Evolutionary conservation across 2,888 invertebrate species (phyloP).

Genomic region (Apamea sordens): DNA sequence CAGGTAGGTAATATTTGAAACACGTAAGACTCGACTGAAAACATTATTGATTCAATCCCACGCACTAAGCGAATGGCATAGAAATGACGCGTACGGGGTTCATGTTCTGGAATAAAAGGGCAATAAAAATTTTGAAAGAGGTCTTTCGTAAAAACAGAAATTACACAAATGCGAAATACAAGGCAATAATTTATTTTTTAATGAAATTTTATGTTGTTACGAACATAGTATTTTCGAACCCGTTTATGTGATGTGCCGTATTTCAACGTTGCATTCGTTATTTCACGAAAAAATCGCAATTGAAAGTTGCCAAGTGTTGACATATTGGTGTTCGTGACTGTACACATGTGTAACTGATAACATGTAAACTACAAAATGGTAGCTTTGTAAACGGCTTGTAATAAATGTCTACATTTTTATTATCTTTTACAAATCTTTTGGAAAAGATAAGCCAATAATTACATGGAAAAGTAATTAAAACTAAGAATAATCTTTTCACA

Average conservation of each 20-base stretch:
- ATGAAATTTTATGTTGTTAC: no score
- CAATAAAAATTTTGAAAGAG: not conserved
- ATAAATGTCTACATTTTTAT: no score
- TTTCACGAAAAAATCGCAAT: no score
- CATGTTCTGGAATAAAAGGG: not conserved
- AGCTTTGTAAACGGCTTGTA: not conserved
- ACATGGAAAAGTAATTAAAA: not conserved
- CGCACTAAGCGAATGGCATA: not conserved
- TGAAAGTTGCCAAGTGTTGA: no score
- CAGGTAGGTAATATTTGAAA: constrained; percentile 1
- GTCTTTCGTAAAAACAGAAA: not conserved
- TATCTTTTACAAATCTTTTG: no score
- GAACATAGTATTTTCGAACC: no score
- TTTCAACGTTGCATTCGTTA: no score
- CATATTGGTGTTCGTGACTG: no score
- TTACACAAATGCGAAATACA: not conserved
- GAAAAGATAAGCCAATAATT: no score
- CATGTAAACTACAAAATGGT: not conserved
- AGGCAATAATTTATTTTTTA: no score
- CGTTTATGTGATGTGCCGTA: no score
- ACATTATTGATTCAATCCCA: constrained; percentile 13
- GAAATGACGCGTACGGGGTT: not conserved
- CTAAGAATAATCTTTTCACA: not conserved
- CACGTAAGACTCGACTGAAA: constrained; percentile 30
- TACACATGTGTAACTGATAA: not conserved